A percentile compares a stretch with the other conserved stretches of the same genome.
Evolutionary conservation across 2,888 invertebrate genomes (phyloP).

Genomic region (Diarsia dahlii): DNA sequence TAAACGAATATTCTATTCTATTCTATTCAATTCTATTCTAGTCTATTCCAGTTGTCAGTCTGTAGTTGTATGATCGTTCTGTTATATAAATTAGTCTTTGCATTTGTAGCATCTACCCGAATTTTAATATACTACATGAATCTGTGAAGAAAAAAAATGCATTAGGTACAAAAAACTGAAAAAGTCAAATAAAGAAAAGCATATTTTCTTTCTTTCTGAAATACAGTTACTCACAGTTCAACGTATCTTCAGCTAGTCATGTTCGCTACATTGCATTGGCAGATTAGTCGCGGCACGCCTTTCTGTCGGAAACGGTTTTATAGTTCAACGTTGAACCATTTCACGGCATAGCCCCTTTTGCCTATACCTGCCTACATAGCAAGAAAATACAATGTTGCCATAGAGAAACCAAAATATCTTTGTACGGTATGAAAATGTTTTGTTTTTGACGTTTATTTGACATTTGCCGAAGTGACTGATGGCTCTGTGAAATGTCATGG

Average conservation of each 20-base stretch:
- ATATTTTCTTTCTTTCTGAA: slow-evolving; percentile 10
- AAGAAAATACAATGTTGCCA: slow-evolving; percentile 32
- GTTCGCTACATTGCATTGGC: slow-evolving; percentile 39
- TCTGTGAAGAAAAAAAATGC: neutral
- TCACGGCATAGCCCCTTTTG: slow-evolving; percentile 23
- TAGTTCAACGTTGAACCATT: slow-evolving; percentile 54
- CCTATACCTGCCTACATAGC: neutral
- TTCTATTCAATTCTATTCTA: no score
- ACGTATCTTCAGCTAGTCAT: slow-evolving; percentile 36
- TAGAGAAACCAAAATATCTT: slow-evolving; percentile 5
- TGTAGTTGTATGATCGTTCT: neutral
- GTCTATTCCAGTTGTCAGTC: no score
- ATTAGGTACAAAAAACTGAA: neutral
- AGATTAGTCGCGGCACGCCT: slow-evolving; percentile 53
- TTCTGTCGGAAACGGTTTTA: slow-evolving; percentile 46
- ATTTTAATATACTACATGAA: neutral
- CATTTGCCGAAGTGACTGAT: slow-evolving; percentile 9
- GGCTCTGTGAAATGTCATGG: slow-evolving; percentile 8
- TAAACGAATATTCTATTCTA: no score
- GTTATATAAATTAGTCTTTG: neutral
- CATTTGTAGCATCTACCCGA: neutral
- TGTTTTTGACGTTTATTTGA: slow-evolving; percentile 10
- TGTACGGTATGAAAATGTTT: neutral
- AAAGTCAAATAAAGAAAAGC: neutral
- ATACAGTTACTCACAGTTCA: slow-evolving; percentile 23